Evolutionary conservation across 2,113 vertebrate species (phyloP), one percentile per base, ranked within the genome.

Genomic region (Thunnus thynnus): DNA sequence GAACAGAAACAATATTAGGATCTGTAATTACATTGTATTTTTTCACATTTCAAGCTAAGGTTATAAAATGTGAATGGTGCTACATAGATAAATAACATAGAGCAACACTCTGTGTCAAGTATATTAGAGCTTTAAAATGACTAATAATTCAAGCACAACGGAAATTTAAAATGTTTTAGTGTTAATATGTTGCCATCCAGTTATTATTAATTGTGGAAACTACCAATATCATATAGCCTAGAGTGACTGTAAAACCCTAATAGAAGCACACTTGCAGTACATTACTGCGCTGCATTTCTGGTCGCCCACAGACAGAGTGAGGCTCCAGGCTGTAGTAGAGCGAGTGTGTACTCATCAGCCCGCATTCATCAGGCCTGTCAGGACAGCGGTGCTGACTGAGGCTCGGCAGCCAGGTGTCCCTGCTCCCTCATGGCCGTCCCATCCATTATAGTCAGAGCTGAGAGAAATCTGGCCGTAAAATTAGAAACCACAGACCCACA

Each of bases 281-380:
- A 16, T 41, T 36, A 30, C 30, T 46, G 58, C 41, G 7, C 8
- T 32, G 74, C 48, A 2, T 12, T 65, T 12, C 13, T 74, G 60
- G 27, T 80, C 17, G 13, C 66, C 13, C 52, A 30, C 27, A 30
- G 30, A 10, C 41, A 41, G 62, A 56, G 50, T 4, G 55, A 78
- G 50, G n/a, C 69, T 84, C 56, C 51, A 2, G 30, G 65, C 51
- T 72, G 61, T 62, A 20, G 76, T 30, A 27, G 73, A 62, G 51
- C 41, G 3, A 36, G 57, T n/a, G 80, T 72, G 84, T 36, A 4
- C 68, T 87, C 79, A 77, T 80, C 60, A 55, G 80, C 58, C 72
- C 12, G 72, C 90, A 91, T 90, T 86, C 86, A 86, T 90, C 90
- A 88, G 81, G 4, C 57, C 83, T 83, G 86, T 89, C 85, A 73